Evolutionary conservation across 2,113 vertebrate species (phyloP), one percentile per base, ranked within the genome.

Genomic region (Xenotilapia longispinis): DNA sequence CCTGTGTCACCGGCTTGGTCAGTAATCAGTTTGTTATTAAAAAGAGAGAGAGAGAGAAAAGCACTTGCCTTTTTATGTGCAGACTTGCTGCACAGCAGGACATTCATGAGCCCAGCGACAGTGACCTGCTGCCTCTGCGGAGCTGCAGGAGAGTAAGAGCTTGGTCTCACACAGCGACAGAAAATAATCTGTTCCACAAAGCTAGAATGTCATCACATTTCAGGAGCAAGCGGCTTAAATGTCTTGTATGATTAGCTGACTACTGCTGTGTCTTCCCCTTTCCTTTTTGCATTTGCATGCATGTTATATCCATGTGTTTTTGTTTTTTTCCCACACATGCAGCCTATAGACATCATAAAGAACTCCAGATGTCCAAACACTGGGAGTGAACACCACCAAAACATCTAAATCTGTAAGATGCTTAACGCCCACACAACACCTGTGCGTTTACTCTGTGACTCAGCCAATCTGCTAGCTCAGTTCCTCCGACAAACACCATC

Each of bases 401-500:
- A 86, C 80, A 84, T 87, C 84, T 84, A 80, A 92, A 91, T 87
- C 82, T 88, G 84, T 87, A 80, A 86, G 57, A 86, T 78, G 89
- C 81, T 90, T 63, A 15, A 60, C 88, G 54, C 84, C 82, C 78
- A 88, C 86, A 65, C 82, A 21, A 82, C 90, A 90, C 85, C 88
- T 90, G 85, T 9, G 87, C 21, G n/a, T 6, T 47, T 33, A n/a
- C 53, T 15, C 49, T 79, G 91, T 87, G 85, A 89, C 83, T 85
- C 87, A 89, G 88, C 85, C 87, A 65, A 81, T 83, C 85, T 73
- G 84, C 82, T 70, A 33, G 82, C 87, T 91, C 54, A 1, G 23
- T 73, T 55, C 81, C 55, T 81, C 42, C 0, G 7, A 54, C 54
- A 31, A 79, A 80, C 63, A 85, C 73, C 83, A 7, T 49, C 75